Base-by-base conservation (phyloP, 2,113 vertebrate genomes). In the Plecturocebus donacophilus region DNA sequence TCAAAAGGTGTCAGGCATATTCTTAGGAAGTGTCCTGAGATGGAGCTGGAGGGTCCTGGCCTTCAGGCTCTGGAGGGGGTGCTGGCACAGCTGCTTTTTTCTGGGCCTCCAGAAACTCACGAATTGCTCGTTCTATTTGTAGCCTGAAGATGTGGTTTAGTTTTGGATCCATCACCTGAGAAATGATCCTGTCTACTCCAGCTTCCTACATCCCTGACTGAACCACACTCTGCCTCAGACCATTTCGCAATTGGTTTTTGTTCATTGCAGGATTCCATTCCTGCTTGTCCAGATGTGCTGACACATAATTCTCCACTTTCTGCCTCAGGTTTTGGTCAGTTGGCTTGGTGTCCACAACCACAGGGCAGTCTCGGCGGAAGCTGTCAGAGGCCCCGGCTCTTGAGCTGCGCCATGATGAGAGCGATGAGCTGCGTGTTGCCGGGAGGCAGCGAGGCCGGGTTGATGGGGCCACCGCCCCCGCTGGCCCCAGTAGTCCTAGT, bases 281-380 rank as follows among this genome's bases (percentile, higher is more conserved):
- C 97, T 99, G 99, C 42, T 99, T 99, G 98, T 99, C 99, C 98
- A 99, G 98, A 47, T 99, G 99, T 3, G 99, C 99, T 0, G 99
- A 99, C 88, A 99, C 99, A 96, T 99, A 99, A 98, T 99, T 99
- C 99, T 99, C 99, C 8, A 99, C 99, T 97, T 99, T 99, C 98
- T 99, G 99, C 83, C 99, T 99, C 97, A 99, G 98, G 98, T 99
- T 99, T 98, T 99, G 99, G 98, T 99, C 99, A 56, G 99, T 99
- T 90, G 99, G 99, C 99, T 99, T 99, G n/a, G 99, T 99, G 95
- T 99, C 99, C 93, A 99, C 99, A 96, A 99, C 99, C 73, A 99
- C 99, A 96, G 99, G 98, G 97, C 99, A 99, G 98, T 99, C 99
- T 87, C 99, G 98, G 45, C 99, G 99, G 98, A 99, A 99, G 96